Percentiles rank a stretch among this genome's conserved stretches.
Conservation (phyloP, 2,113 vertebrate genomes). For the Ahaetulla prasina region DNA sequence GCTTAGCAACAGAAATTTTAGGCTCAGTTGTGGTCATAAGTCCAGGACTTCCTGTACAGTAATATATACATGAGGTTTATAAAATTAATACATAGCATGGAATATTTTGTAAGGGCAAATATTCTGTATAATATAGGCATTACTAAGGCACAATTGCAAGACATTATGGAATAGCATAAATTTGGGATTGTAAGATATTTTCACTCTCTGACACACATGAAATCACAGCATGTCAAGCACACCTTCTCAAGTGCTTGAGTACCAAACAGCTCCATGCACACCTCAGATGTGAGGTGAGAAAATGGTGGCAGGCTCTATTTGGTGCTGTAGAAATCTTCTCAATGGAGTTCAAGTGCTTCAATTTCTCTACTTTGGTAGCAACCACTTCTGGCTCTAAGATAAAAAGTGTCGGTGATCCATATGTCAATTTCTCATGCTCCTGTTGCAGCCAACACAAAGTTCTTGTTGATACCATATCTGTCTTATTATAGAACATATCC, state of each 20-base stretch:
- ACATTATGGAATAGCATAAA: not conserved
- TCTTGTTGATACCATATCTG: not conserved
- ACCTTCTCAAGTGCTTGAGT: not conserved
- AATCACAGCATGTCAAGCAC: not conserved
- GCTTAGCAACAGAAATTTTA: too few relatives aligned
- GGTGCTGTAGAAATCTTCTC: not conserved
- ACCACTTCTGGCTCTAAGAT: not conserved
- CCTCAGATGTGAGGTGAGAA: constrained; percentile 9
- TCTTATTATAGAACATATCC: not conserved
- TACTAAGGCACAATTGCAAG: not conserved
- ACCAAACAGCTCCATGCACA: not conserved
- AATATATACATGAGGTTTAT: not conserved
- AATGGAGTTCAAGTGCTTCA: not conserved
- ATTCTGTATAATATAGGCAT: not conserved
- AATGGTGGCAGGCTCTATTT: not conserved
- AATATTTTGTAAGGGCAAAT: not conserved
- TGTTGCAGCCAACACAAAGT: not conserved
- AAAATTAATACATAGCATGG: not conserved
- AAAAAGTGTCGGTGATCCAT: constrained; percentile 11
- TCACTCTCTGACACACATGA: not conserved
- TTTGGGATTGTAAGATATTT: not conserved
- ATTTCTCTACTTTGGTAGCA: not conserved
- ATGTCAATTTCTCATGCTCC: not conserved
- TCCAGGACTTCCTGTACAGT: not conserved
- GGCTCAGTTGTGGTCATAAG: too few relatives aligned